Percentiles rank a stretch among this genome's conserved stretches.
Evolutionary conservation across 2,888 invertebrate genomes (phyloP).

Genomic region (Theodoxus fluviatilis): DNA sequence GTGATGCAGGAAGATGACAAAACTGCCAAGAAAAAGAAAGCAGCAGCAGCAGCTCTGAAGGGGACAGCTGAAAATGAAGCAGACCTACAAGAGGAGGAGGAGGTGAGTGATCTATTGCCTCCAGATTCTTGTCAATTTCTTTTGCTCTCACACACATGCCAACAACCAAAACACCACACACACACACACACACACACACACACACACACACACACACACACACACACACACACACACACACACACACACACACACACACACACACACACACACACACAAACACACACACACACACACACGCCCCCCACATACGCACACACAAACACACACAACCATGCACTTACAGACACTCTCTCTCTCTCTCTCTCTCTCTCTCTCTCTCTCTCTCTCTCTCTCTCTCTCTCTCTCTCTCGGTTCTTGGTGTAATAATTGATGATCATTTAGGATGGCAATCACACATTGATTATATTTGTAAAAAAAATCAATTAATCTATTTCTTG

Average conservation of each 20-base stretch:
- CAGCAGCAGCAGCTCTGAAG: constrained; percentile 48
- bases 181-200: constrained; percentile 4
- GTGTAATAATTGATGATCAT: too few relatives aligned
- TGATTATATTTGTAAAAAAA: too few relatives aligned
- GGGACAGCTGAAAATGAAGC: constrained; percentile 45
- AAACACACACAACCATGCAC: neutral
- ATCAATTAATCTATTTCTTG: too few relatives aligned
- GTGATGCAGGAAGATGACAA: constrained; percentile 47
- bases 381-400: constrained; percentile 18
- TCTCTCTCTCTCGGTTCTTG: too few relatives aligned
- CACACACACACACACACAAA: neutral
- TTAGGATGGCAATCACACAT: too few relatives aligned
- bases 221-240: constrained; percentile 6
- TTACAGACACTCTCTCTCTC: neutral
- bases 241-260: constrained; percentile 4
- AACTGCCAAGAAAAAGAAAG: constrained; percentile 52
- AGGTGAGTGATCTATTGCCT: constrained; percentile 36
- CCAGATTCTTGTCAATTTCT: neutral
- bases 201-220: constrained; percentile 2
- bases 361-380: neutral
- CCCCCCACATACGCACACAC: neutral
- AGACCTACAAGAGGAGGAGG: constrained; percentile 54
- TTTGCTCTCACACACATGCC: too few relatives aligned
- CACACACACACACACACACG: neutral
- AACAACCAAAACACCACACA: neutral